Base-by-base conservation (phyloP, 2,888 invertebrate species). In the Macrophya annulata region DNA sequence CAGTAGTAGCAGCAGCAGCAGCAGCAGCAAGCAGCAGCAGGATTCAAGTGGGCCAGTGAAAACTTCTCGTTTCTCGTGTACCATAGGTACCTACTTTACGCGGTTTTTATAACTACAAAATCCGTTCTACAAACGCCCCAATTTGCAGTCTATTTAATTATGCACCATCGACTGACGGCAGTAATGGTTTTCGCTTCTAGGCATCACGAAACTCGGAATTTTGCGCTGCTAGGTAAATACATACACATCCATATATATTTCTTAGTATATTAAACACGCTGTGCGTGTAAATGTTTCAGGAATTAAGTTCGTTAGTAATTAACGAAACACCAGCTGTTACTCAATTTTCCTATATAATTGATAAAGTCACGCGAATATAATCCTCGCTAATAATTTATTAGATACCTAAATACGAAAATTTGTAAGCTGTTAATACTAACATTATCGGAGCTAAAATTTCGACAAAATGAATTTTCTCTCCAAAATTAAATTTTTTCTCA, bases 101-200 rank as follows among this genome's bases (percentile, higher is more conserved):
- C n/a, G 10, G 62, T 37, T 68, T 68, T 68, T 68, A 37, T 37
- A 68, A 68, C 31, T 17, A 17, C 37, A 37, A 17, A 68, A 68
- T 68, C 37, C 15, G 25, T 25, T 68, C 17, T 25, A 68, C 6
- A 37, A 68, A 68, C 37, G 68, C 68, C 68, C 37, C 37, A 31
- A 68, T 68, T 68, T 37, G 68, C 68, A 37, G 68, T 68, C 21
- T 62, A 25, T 62, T 62, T 62, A 62, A 62, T 62, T 62, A 62
- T 62, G 62, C 62, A 25, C 62, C 62, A 62, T 62, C 62, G 62
- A 62, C 62, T 62, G 25, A 25, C 5, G 62, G 25, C 25, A 12
- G 21, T 25, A 25, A 62, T 62, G 62, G 62, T 62, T 62, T 62
- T 62, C 25, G 25, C 25, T 62, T 55, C n/a, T 25, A 25, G 62